These are phyloP conservation scores for Heliothis subflexa DNA, from an alignment of 1,140 invertebrate species.

Conservation along the genomic window DNA sequence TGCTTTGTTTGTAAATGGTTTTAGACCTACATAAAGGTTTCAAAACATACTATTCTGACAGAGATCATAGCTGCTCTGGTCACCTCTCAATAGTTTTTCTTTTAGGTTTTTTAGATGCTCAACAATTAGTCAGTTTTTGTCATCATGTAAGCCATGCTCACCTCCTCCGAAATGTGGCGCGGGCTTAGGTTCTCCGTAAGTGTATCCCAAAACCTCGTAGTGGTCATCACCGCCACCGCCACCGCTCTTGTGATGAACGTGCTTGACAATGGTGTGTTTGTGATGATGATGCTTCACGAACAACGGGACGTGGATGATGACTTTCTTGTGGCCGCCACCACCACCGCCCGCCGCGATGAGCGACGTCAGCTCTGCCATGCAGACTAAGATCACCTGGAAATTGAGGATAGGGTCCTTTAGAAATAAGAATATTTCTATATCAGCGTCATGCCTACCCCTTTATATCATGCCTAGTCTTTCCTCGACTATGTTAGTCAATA, in stretches of 20 bases:
- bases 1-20: too few relatives aligned
- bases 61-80: too few relatives aligned
- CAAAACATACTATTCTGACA: too few relatives aligned
- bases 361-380: conserved; percentile 63
- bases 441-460: too few relatives aligned
- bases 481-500: too few relatives aligned
- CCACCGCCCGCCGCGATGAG: conserved; percentile 71
- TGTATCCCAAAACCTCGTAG: conserved; percentile 84
- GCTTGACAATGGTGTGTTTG: conserved; percentile 88
- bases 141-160: conserved; percentile 38
- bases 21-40: too few relatives aligned
- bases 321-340: conserved; percentile 86
- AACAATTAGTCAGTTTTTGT: too few relatives aligned
- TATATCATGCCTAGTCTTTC: too few relatives aligned
- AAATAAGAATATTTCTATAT: too few relatives aligned
- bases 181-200: conserved; percentile 78
- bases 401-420: background rate
- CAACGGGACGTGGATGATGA: conserved; percentile 88
- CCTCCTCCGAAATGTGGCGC: conserved; percentile 80
- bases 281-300: conserved; percentile 88
- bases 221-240: conserved; percentile 83
- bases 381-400: conserved; percentile 75
- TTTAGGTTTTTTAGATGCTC: too few relatives aligned
- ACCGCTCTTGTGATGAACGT: conserved; percentile 85
- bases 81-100: too few relatives aligned